Conservation (phyloP, 2,113 vertebrate species). For the Mus musculus region DNA sequence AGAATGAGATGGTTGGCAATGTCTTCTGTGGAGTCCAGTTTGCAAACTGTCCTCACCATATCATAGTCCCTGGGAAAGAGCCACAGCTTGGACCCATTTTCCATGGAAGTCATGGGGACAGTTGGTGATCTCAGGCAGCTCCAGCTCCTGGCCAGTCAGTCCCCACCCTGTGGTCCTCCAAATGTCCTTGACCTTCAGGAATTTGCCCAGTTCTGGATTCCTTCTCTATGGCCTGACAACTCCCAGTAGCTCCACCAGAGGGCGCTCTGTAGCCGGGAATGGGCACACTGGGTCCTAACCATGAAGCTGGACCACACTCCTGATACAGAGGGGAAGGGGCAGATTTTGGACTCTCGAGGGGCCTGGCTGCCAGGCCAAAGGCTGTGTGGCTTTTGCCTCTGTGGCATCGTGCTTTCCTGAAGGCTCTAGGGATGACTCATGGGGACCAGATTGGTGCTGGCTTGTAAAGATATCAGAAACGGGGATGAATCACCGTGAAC, state of each 20-base stretch:
- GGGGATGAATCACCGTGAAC: not conserved
- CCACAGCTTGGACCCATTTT: not conserved
- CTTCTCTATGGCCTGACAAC: not conserved
- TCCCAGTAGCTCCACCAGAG: not conserved
- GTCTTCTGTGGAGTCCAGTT: not conserved
- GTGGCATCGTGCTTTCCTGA: not conserved
- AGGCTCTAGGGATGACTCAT: accelerated
- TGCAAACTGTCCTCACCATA: not conserved
- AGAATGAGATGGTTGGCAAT: not conserved
- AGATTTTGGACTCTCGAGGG: not conserved
- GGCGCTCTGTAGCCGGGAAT: slow-evolving; percentile 10
- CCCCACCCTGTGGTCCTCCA: not conserved
- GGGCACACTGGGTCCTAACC: accelerated
- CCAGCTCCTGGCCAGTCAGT: not conserved
- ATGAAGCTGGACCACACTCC: accelerated
- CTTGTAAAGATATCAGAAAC: not conserved
- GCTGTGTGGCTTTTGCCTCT: not conserved
- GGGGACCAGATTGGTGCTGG: too few species aligned
- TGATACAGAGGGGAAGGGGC: too few species aligned
- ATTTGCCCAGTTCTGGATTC: too few species aligned
- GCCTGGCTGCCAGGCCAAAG: not conserved
- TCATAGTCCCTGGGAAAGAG: not conserved
- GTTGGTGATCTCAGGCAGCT: too few species aligned
- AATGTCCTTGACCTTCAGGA: not conserved
- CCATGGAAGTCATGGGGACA: not conserved